Evolutionary conservation across 2,797 vertebrate species (phyloP), one percentile per base, ranked within the genome.

Genomic region (Argentina silus): DNA sequence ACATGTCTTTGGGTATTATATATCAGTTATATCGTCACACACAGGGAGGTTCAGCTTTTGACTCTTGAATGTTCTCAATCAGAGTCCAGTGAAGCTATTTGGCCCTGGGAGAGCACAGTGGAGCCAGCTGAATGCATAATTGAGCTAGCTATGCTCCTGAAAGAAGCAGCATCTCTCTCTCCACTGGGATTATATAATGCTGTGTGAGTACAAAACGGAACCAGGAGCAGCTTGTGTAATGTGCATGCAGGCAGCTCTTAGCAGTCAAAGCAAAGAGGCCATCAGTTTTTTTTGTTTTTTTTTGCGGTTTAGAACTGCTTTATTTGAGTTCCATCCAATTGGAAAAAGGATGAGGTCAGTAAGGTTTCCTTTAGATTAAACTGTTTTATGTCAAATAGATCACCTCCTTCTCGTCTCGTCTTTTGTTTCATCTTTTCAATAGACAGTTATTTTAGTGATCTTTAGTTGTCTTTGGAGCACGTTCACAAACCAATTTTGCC

Each of bases 201-300:
- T 73, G 47, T 27, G 70, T 74, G 73, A 77, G 78, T 73, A 72
- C 60, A 70, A 76, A 77, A 72, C 73, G 75, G 75, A 76, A 81
- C 70, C 76, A 69, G 78, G 73, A 83, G 78, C 73, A 72, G 81
- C 79, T 78, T 81, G 83, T 77, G 75, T 83, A 81, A 85, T 74
- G 77, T 64, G 74, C 75, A 79, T 71, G 79, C 69, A 53, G 55
- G 55, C 65, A 75, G 53, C 70, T 70, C 74, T 72, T 63, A 82
- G 69, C 42, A 70, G 65, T 56, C 17, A 75, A n/a, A 65, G 63
- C 11, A 65, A 11, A 47, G n/a, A 64, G 15, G 8, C 9, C n/a
- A n/a, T 43, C 44, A 1, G n/a, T 48, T 12, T n/a, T 21, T 19
- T 11, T 11, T 11, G 5, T n/a, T 64, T 64, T n/a, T 11, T 45